Evolutionary conservation across 2,113 vertebrate genomes (phyloP).

Genomic region (Tachysurus vachellii): DNA sequence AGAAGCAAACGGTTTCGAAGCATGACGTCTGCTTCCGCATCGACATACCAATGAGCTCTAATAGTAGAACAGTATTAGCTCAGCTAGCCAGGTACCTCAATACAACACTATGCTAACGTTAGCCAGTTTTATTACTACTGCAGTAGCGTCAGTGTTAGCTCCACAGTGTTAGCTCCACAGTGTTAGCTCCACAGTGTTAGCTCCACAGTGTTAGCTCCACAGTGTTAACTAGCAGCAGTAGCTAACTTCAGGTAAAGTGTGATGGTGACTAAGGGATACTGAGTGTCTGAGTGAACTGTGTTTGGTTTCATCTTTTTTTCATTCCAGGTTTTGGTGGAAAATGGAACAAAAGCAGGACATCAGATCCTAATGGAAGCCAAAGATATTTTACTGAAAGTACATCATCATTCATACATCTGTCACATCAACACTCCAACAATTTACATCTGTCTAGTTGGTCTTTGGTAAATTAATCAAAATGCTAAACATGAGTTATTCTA

Average conservation of each 20-base stretch:
- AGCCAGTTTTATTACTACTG: neutral
- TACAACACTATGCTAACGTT: neutral
- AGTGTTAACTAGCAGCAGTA: neutral
- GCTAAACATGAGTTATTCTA: neutral
- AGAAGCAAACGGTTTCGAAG: no score
- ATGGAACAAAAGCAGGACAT: constrained; percentile 85
- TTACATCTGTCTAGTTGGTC: neutral
- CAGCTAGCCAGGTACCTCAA: neutral
- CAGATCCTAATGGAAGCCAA: constrained; percentile 86
- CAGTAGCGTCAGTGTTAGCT: neutral
- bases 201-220: neutral
- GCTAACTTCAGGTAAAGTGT: neutral
- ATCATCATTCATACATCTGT: neutral
- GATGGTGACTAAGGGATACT: neutral
- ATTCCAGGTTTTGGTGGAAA: constrained; percentile 83
- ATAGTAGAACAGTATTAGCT: neutral
- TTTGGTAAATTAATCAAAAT: neutral
- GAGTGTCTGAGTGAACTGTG: neutral
- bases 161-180: neutral
- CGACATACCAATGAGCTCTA: no score
- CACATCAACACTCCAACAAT: neutral
- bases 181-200: neutral
- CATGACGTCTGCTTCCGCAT: no score
- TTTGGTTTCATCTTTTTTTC: neutral
- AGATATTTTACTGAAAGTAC: constrained; percentile 74